Evolutionary conservation across 2,888 invertebrate genomes (phyloP).

Genomic region (Scaeva pyrastri): DNA sequence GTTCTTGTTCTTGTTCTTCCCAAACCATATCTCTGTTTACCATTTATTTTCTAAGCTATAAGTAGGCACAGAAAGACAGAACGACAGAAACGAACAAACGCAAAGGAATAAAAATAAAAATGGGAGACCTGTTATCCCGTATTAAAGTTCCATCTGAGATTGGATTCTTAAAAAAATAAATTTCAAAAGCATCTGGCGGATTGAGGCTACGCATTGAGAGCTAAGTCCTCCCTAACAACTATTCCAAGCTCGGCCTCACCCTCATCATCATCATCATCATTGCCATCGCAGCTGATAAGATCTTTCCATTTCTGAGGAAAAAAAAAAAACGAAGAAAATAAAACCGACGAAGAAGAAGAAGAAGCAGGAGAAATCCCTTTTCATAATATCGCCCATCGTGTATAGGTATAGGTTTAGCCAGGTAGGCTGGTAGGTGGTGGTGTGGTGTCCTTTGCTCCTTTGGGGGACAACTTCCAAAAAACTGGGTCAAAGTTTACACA

Average conservation of each 20-base stretch:
- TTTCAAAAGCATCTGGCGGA: constrained; percentile 73
- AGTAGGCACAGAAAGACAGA: not conserved
- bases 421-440: not conserved
- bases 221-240: constrained; percentile 22
- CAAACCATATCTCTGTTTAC: constrained; percentile 56
- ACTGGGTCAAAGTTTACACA: constrained; percentile 71
- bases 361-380: constrained; percentile 56
- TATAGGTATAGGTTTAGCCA: not conserved
- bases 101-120: constrained; percentile 45
- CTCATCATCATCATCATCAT: constrained; percentile 62
- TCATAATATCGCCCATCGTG: constrained; percentile 36
- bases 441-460: constrained; percentile 24
- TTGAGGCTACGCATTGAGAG: constrained; percentile 74
- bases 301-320: constrained; percentile 67
- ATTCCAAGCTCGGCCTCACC: constrained; percentile 25
- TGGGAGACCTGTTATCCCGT: constrained; percentile 44
- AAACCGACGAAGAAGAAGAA: too few species aligned
- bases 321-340: constrained; percentile 25
- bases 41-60: constrained; percentile 53
- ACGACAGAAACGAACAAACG: not conserved
- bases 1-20: too few species aligned
- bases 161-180: constrained; percentile 70
- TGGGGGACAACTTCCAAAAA: constrained; percentile 50
- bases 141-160: constrained; percentile 63
- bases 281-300: constrained; percentile 70